Conservation (phyloP, 2,797 vertebrate species). For the Artibeus lituratus region DNA sequence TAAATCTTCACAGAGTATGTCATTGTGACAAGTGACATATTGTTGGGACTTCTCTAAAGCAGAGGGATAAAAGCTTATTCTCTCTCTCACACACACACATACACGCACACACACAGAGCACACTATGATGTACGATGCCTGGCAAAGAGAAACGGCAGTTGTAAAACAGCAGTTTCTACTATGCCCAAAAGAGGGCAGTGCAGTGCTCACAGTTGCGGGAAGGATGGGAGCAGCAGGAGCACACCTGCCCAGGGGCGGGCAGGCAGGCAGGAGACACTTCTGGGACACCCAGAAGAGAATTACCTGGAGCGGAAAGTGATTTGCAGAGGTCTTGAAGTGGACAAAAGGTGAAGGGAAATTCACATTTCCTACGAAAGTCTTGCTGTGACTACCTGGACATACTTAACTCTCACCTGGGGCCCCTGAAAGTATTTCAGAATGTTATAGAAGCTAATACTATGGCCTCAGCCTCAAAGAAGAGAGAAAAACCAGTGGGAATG, state of each 20-base stretch:
- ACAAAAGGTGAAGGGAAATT: not conserved
- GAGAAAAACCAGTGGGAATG: not conserved
- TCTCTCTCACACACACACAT: not conserved
- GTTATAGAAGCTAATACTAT: not conserved
- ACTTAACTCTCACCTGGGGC: not conserved
- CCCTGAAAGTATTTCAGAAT: not conserved
- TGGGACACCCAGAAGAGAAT: not conserved
- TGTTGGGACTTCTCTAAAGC: not conserved
- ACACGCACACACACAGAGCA: not conserved
- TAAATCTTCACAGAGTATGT: not conserved
- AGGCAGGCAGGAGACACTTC: rapidly evolving
- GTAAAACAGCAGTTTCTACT: not conserved
- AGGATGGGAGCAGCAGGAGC: no score
- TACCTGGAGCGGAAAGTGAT: not conserved
- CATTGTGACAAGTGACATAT: not conserved
- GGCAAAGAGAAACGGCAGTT: not conserved
- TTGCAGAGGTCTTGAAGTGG: not conserved
- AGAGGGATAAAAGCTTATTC: not conserved
- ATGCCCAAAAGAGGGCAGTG: not conserved
- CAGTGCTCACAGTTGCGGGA: not conserved
- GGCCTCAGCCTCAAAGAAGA: not conserved
- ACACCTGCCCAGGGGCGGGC: not conserved
- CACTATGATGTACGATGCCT: rapidly evolving
- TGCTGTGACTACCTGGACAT: not conserved
- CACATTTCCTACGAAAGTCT: not conserved